Conservation (phyloP, 2,888 invertebrate genomes). For the Mellilla xanthometata region DNA sequence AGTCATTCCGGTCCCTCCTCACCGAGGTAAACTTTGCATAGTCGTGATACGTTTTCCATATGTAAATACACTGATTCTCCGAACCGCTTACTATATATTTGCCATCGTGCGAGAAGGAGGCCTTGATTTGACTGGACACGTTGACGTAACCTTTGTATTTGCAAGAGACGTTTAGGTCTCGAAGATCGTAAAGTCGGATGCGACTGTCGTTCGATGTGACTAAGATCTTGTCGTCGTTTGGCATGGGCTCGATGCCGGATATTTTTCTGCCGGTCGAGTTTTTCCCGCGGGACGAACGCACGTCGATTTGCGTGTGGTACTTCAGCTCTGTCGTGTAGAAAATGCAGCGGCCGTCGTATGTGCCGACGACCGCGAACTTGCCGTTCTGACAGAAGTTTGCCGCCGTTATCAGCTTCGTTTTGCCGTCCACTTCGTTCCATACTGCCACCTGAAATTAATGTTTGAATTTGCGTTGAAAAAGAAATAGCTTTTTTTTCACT, state of each 20-base stretch:
- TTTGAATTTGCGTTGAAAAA: no score
- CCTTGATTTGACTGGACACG: constrained; percentile 98
- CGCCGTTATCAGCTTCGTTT: constrained; percentile 96
- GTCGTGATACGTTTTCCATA: constrained; percentile 99
- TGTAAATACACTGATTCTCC: constrained; percentile 98
- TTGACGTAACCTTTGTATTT: constrained; percentile 97
- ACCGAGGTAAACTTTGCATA: constrained; percentile 96
- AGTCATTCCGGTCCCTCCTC: constrained; percentile 96
- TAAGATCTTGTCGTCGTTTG: constrained; percentile 96
- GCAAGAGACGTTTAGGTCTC: constrained; percentile 97
- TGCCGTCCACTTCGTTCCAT: constrained; percentile 98
- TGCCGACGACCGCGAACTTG: constrained; percentile 98
- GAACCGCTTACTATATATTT: constrained; percentile 98
- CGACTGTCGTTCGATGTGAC: constrained; percentile 99
- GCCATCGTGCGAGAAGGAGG: constrained; percentile 98
- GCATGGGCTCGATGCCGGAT: constrained; percentile 98
- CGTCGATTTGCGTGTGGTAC: constrained; percentile 98
- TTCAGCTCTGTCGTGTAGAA: constrained; percentile 99
- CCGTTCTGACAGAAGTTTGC: constrained; percentile 99
- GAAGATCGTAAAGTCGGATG: constrained; percentile 96
- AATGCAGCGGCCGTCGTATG: constrained; percentile 98
- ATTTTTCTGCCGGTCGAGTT: constrained; percentile 97
- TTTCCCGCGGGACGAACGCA: constrained; percentile 96
- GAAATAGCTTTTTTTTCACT: background rate
- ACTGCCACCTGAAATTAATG: constrained; percentile 91